Conservation (phyloP, 92 coral and sea anemone species). For the Paramuricea clavata region DNA sequence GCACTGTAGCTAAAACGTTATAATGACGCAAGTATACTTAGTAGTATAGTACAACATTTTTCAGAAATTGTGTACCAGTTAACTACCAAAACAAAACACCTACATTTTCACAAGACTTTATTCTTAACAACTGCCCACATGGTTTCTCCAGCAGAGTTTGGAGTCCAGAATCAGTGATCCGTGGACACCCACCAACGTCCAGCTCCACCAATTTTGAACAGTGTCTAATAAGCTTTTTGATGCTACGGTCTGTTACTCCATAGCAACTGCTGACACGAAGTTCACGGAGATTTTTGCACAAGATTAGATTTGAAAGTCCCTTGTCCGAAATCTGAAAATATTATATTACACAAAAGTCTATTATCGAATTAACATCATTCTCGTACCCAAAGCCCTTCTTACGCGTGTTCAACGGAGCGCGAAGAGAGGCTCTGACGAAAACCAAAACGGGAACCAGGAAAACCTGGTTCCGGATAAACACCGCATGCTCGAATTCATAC, state of each 20-base stretch:
- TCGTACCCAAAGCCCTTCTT: no score
- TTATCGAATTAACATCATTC: no score
- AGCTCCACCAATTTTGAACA: constrained; percentile 67
- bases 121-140: constrained; percentile 62
- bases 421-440: neutral
- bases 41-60: neutral
- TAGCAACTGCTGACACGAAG: constrained; percentile 84
- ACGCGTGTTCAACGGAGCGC: neutral
- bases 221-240: constrained; percentile 56
- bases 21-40: no score
- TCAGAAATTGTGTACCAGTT: no score
- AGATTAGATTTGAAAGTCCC: constrained; percentile 69
- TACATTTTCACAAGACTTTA: constrained; percentile 72
- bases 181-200: constrained; percentile 82
- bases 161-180: constrained; percentile 76
- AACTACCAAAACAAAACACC: neutral
- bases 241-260: constrained; percentile 81
- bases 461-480: no score
- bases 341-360: no score
- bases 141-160: constrained; percentile 50
- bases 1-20: no score
- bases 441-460: no score
- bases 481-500: no score
- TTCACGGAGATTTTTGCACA: constrained; percentile 72
- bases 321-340: constrained; percentile 74